Conservation (phyloP, 2,113 vertebrate species). For the Menidia beryllina region DNA sequence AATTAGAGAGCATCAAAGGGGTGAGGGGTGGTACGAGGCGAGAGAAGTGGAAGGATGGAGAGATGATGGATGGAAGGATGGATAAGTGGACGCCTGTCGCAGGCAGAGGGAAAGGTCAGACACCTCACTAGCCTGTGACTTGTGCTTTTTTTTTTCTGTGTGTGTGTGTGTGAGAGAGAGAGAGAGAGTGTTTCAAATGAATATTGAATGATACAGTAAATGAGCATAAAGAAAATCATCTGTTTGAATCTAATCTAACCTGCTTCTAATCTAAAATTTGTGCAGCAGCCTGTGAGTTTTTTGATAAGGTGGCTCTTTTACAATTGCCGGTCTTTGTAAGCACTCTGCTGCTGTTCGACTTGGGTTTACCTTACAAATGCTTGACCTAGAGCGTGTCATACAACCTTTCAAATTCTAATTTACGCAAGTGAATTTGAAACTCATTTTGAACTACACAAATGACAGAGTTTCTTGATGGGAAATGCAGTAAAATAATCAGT, state of each 20-base stretch:
- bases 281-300: too few relatives aligned
- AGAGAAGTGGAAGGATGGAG: slow-evolving; percentile 44
- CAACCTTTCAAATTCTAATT: slow-evolving; percentile 10
- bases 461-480: not conserved
- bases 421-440: not conserved
- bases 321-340: not conserved
- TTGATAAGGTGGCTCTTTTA: too few relatives aligned
- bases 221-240: not conserved
- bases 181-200: slow-evolving; percentile 16
- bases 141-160: slow-evolving; percentile 26
- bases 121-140: slow-evolving; percentile 34
- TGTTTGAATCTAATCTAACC: not conserved
- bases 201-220: slow-evolving; percentile 24
- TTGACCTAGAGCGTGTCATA: not conserved
- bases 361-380: slow-evolving; percentile 24
- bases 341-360: not conserved
- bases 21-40: slow-evolving; percentile 40
- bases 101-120: slow-evolving; percentile 75
- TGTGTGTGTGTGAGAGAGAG: slow-evolving; percentile 18
- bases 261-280: not conserved
- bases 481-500: slow-evolving; percentile 8
- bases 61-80: slow-evolving; percentile 41
- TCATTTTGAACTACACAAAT: not conserved
- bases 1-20: slow-evolving; percentile 77
- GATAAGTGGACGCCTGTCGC: slow-evolving; percentile 58